Evolutionary conservation across 1,140 invertebrate species (phyloP), one percentile per base, ranked within the genome.

Genomic region (Cherax quadricarinatus): DNA sequence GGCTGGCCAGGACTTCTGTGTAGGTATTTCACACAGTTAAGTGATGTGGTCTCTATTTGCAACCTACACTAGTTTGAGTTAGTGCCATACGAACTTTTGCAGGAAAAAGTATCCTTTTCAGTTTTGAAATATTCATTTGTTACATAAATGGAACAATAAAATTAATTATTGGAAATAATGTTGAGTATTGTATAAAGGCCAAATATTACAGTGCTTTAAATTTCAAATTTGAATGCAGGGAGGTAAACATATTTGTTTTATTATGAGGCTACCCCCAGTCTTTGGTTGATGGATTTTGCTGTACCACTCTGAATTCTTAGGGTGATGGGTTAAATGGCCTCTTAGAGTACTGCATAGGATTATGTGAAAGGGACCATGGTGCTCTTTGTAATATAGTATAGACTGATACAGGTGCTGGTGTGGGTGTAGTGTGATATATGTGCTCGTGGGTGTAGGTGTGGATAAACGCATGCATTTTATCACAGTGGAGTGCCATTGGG

Each of bases 391-490:
- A 75, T 30, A 30, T 7, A 4, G 9, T 30, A 75, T 30, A 75
- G 9, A 66, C 12, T 21, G 62, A 66, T 14, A 21, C 5, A 21
- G 62, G 62, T 60, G 57, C 21, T 70, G 66, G 21, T 75, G 21
- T 75, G 70, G 70, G 70, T 75, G 70, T 75, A 75, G 70, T 75
- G 21, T 75, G 70, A 75, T 30, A n/a, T 16, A 30, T 75, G 70
- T 75, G 70, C 21, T 18, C 21, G 30, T 41, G 30, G 66, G 24
- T 75, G 70, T 30, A 75, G 70, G 70, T 30, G 70, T 30, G 70
- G 70, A 75, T 12, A 75, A 30, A 75, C 60, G 81, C 81, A 83
- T 83, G 81, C 57, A 60, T 57, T 83, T 21, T 60, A 57, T 18
- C 49, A 51, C 48, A 57, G 21, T 14, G 70, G 7, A 7, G n/a